Evolutionary conservation across 92 coral and sea anemone genomes (phyloP), one percentile per base, ranked within the genome.

Genomic region (Heteractis magnifica): DNA sequence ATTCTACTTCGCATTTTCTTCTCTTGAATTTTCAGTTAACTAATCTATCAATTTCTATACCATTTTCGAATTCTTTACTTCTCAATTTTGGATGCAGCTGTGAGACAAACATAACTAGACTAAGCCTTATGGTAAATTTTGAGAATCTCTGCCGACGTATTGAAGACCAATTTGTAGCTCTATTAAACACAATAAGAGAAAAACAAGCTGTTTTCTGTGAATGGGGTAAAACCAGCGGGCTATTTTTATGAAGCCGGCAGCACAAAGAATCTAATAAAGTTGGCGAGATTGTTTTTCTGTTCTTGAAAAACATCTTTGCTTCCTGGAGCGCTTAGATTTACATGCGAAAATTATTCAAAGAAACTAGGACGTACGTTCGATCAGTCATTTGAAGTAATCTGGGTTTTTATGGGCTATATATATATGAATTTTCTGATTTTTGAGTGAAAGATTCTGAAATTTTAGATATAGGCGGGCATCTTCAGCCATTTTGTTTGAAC

Each of bases 261-360:
- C 10, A 68, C 50, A 68, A 68, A 68, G 73, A 68, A 68, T n/a
- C 9, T 68, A 68, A 68, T 68, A 68, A 68, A 68, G 49, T 68
- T 10, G 2, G 12, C 44, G 10, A 65, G 72, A n/a, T 65, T 65
- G 72, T 65, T 21, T 65, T n/a, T 18, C 72, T n/a, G 6, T 65
- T 65, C 3, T n/a, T 20, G 73, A 68, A 68, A 68, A 68, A 68
- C 73, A 68, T 68, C 20, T 68, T 68, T 68, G 49, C 73, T 68
- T 48, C 73, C 73, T 26, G 73, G 73, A 13, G 73, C 4, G 44
- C 23, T 68, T 14, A 23, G 23, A 48, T 23, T 68, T 13, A 68
- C 20, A 20, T 26, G 8, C 15, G 48, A 26, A 68, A 68, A 68
- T 4, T 23, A 62, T 62, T 62, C 70, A 62, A 5, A 18, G 26